Conservation (phyloP, 2,888 invertebrate genomes). For the Siphlonurus alternatus region DNA sequence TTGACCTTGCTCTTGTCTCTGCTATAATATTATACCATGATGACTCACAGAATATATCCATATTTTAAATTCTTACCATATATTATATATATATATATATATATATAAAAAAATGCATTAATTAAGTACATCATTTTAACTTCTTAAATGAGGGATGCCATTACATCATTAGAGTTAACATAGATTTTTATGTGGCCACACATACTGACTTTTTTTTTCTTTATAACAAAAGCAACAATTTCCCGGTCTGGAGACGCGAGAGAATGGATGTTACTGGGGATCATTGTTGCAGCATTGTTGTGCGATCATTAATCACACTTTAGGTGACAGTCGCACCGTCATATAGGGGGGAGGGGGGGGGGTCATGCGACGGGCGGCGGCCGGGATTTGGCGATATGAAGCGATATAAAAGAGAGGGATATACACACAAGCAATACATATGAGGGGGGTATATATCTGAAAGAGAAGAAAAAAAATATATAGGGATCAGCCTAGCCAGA, state of each 20-base stretch:
- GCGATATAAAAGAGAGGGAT: background rate
- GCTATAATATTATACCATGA: too few species aligned
- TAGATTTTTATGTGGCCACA: too few species aligned
- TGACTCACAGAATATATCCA: too few species aligned
- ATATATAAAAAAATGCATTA: too few species aligned
- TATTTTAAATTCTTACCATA: too few species aligned
- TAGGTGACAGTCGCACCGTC: background rate
- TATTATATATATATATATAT: too few species aligned
- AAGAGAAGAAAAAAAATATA: background rate
- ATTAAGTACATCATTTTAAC: too few species aligned
- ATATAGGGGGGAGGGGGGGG: background rate
- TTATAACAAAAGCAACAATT: background rate
- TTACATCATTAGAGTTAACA: too few species aligned
- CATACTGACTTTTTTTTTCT: background rate
- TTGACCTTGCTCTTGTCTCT: constrained; percentile 1
- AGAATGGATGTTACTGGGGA: background rate
- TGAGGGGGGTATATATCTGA: background rate
- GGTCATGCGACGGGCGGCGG: background rate
- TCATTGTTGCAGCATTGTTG: background rate
- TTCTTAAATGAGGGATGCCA: too few species aligned
- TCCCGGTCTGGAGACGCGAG: background rate
- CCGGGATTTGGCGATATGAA: background rate
- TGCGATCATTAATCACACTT: background rate
- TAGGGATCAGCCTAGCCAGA: background rate
- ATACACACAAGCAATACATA: background rate